Base-by-base conservation (phyloP, 2,888 invertebrate genomes). In the Conops quadrifasciatus region DNA sequence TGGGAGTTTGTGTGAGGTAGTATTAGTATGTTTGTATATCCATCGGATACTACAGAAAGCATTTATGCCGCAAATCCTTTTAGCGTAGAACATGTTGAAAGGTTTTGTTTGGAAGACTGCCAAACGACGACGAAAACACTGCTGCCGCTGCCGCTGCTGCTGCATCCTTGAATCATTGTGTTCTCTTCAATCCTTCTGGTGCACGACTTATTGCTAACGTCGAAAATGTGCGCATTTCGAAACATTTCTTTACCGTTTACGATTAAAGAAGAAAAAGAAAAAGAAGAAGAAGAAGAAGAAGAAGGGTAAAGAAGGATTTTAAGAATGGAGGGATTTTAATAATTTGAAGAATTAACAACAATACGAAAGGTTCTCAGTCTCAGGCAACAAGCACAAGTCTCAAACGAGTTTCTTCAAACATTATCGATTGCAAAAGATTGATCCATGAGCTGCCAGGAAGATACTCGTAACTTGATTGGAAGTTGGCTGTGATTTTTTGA, bases 11-110 rank as follows among this genome's bases (percentile, higher is more conserved):
- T 36, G 9, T 36, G 36, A 4, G 36, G 5, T n/a, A n/a, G n/a
- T n/a, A n/a, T n/a, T n/a, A n/a, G 36, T 9, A 36, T 9, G 36
- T 7, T 4, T 36, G 4, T 9, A 36, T 36, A 36, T 36, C 9
- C 36, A 36, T 36, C 36, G 5, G 49, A 49, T 49, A 49, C 49
- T 49, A 49, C 15, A n/a, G 9, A 58, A 15, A 58, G 2, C 58
- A 58, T 13, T 58, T 58, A 16, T 24, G 58, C 58, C 28, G 58
- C 47, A 63, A 63, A 63, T 63, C 63, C 63, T 63, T 63, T 63
- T 63, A 63, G 45, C 15, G 26, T 36, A 7, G 63, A 63, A 63
- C 63, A 63, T 63, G 47, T 45, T 63, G 63, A 47, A 15, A 30
- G 45, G 24, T 26, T 63, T 45, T n/a, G n/a, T n/a, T 63, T 63